Percentiles rank a stretch among this genome's conserved stretches.
phyloP scores from a whole-genome alignment of 2,113 vertebrate genomes.

The Pimephales promelas region DNA sequence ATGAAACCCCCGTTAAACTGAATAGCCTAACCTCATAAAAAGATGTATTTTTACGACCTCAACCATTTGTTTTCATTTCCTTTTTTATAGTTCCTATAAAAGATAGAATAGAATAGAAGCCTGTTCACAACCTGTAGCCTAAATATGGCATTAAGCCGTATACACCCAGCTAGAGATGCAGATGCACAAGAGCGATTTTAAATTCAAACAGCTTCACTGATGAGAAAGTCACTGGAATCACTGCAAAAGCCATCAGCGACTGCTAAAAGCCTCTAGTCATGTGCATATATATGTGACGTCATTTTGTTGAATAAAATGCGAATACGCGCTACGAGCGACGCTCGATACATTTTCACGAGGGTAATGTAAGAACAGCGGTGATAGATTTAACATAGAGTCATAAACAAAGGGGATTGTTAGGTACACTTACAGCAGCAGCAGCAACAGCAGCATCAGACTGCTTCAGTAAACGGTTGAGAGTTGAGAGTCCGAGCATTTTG shows the following conservation, averaged over 20 bases:
- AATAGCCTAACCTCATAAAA: background rate
- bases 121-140: background rate
- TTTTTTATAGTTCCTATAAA: background rate
- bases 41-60: background rate
- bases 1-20: background rate
- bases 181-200: background rate
- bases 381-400: background rate
- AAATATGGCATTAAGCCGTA: background rate
- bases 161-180: background rate
- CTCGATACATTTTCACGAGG: constrained; percentile 39
- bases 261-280: constrained; percentile 54
- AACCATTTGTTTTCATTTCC: background rate
- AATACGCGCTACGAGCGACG: constrained; percentile 53
- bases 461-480: background rate
- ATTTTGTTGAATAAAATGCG: constrained; percentile 61
- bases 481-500: background rate
- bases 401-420: background rate
- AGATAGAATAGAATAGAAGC: no score
- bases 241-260: background rate
- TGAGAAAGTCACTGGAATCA: background rate
- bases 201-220: background rate
- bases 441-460: background rate
- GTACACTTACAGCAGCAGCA: background rate
- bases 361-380: constrained; percentile 14
- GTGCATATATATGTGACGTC: constrained; percentile 63